A percentile compares a stretch with the other conserved stretches of the same genome.
Conservation (phyloP, 30 jellyfish, hydroid and myxozoan species). For the Aurelia coerulea region DNA sequence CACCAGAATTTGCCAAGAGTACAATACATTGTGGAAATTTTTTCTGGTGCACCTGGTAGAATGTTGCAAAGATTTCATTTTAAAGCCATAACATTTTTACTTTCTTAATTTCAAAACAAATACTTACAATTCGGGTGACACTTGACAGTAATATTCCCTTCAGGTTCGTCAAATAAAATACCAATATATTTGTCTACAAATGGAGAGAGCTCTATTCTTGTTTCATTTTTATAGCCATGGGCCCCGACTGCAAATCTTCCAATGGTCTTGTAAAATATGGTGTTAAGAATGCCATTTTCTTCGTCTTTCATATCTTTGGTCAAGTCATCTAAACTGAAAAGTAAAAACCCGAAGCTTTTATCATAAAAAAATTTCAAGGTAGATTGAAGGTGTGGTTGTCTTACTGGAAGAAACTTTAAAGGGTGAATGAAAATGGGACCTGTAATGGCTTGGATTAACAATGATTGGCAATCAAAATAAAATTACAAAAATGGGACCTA, state of each 20-base stretch:
- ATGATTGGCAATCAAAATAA: too few relatives aligned
- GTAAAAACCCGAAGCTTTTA: not conserved
- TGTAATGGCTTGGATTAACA: too few relatives aligned
- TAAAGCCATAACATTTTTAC: not conserved
- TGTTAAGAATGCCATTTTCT: conserved; percentile 19
- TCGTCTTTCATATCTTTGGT: conserved; percentile 5
- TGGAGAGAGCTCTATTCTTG: conserved; percentile 53
- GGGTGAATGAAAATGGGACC: too few relatives aligned
- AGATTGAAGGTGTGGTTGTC: too few relatives aligned
- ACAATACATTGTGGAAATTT: too few relatives aligned
- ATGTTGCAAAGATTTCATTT: not conserved
- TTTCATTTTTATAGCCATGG: not conserved
- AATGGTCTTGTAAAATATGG: not conserved
- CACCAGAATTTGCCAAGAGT: too few relatives aligned
- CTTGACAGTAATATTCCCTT: not conserved
- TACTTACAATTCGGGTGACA: conserved; percentile 28
- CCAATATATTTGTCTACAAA: conserved; percentile 36
- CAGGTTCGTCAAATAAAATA: not conserved
- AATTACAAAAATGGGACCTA: too few relatives aligned
- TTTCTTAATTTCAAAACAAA: not conserved
- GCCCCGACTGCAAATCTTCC: conserved; percentile 20
- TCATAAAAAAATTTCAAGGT: too few relatives aligned
- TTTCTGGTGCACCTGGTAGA: too few relatives aligned
- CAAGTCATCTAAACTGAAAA: conserved; percentile 30
- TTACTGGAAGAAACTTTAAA: too few relatives aligned